Conservation (phyloP, 2,888 invertebrate species). For the Sympetrum striolatum region DNA sequence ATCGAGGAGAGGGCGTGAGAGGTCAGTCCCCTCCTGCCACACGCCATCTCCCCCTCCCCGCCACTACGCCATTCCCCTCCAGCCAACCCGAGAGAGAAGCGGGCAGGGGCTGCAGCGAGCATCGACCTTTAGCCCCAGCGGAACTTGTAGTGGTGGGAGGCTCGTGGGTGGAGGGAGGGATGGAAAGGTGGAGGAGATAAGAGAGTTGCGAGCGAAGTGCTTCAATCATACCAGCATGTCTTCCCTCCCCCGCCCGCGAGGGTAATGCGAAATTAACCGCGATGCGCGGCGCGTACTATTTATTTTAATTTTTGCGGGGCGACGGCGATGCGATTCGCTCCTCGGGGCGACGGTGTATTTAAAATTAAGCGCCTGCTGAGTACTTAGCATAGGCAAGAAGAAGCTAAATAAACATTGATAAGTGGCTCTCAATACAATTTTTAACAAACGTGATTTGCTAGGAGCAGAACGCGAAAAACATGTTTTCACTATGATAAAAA, state of each 20-base stretch:
- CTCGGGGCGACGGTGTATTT: too few relatives aligned
- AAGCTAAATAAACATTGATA: too few relatives aligned
- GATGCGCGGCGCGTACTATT: too few relatives aligned
- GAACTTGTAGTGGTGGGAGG: not conserved
- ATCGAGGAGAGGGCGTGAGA: not conserved
- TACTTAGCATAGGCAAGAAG: too few relatives aligned
- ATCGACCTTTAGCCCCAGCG: conserved; percentile 40
- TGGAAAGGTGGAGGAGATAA: not conserved
- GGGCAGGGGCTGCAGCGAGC: not conserved
- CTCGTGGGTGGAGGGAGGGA: not conserved
- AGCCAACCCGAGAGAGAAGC: conserved; percentile 22
- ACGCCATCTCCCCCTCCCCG: not conserved
- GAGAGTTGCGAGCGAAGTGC: not conserved
- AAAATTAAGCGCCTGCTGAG: too few relatives aligned
- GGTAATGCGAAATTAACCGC: not conserved
- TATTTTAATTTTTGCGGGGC: too few relatives aligned
- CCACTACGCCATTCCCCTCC: not conserved
- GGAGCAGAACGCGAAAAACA: too few relatives aligned
- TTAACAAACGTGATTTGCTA: too few relatives aligned
- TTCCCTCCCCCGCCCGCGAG: not conserved
- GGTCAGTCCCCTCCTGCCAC: not conserved
- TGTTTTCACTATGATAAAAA: too few relatives aligned
- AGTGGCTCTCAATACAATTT: too few relatives aligned
- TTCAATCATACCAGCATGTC: not conserved
- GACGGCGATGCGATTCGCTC: too few relatives aligned